phyloP scores from a whole-genome alignment of 1,140 invertebrate genomes.

The Anastrepha obliqua region DNA sequence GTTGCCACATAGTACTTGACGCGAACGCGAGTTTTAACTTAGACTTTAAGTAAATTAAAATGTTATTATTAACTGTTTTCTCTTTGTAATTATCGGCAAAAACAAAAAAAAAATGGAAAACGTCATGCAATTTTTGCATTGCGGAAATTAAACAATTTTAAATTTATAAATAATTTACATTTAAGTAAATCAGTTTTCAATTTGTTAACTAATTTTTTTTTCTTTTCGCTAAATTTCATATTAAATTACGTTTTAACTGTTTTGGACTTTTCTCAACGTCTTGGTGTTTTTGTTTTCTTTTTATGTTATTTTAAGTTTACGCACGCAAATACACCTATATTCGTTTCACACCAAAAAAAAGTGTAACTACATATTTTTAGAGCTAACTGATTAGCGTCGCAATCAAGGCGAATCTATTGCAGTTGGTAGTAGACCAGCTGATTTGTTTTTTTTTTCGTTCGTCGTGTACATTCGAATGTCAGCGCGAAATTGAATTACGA shows the following conservation, averaged over 20 bases:
- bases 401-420: neutral
- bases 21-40: neutral
- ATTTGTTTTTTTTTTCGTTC: no score
- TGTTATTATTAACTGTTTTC: constrained; percentile 4
- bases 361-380: neutral
- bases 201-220: constrained; percentile 48
- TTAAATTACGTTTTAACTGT: constrained; percentile 2
- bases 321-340: neutral
- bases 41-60: constrained; percentile 4
- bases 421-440: no score
- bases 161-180: constrained; percentile 33
- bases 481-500: no score
- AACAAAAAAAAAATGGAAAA: neutral
- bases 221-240: constrained; percentile 38
- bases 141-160: constrained; percentile 22
- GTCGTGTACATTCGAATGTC: no score
- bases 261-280: constrained; percentile 2
- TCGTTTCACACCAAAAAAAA: constrained; percentile 19
- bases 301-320: constrained; percentile 30
- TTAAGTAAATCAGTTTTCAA: constrained; percentile 48
- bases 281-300: neutral
- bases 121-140: constrained; percentile 35
- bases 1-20: no score
- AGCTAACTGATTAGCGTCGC: neutral
- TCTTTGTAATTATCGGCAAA: neutral